Evolutionary conservation across 2,797 vertebrate genomes (phyloP), one percentile per base, ranked within the genome.

Genomic region (Cetoscarus ocellatus): DNA sequence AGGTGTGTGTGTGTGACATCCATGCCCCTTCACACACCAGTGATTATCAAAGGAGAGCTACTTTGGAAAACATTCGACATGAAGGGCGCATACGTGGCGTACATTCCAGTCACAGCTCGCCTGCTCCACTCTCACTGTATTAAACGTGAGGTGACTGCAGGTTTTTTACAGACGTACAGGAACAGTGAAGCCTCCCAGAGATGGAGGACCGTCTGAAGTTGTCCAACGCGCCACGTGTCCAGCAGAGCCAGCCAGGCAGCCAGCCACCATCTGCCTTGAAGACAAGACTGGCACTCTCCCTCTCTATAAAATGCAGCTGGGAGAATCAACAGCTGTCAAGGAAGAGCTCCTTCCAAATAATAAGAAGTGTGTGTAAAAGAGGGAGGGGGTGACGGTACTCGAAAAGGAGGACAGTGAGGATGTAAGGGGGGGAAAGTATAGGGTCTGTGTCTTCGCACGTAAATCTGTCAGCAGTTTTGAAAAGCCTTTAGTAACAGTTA

Each of bases 181-280:
- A 51, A 35, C 9, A 65, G n/a, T 72, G 80, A 63, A 67, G 79
- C 75, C 50, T 74, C 67, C 51, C 12, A 66, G 70, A 82, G 77
- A 74, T 44, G 60, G 51, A 79, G 69, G 57, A 49, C 39, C 36
- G 56, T 77, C 70, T 84, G 87, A 79, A 77, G 64, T 50, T 45
- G 61, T 79, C 76, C 76, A 86, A 79, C 54, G 10, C 75, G 91
- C 91, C 92, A 91, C 88, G 88, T 92, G 91, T 93, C 82, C 71
- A 35, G 79, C 77, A 49, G 42, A n/a, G 75, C 63, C 69, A 62
- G 73, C 65, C 87, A 82, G 75, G 60, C 66, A 62, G 73, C 64
- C 86, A 82, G 90, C 80, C 74, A 61, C 88, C 90, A 93, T 93
- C 92, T 93, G 93, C 88, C 86, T 83, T 3, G 10, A 78, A 88